Evolutionary conservation across 92 coral and sea anemone genomes (phyloP), one percentile per base, ranked within the genome.

Genomic region (Epizoanthus ramosus): DNA sequence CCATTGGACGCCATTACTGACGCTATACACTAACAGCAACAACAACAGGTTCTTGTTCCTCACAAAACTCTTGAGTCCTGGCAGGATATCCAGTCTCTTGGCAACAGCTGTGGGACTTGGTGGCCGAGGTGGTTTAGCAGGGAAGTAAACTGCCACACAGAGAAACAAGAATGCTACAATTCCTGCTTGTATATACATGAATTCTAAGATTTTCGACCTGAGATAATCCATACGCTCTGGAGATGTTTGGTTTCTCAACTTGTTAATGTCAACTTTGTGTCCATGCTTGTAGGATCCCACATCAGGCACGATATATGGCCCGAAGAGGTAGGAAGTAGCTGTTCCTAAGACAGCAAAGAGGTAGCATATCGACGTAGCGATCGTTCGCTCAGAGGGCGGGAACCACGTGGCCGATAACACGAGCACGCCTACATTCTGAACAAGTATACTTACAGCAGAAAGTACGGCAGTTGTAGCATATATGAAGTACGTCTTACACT

Each of bases 401-500:
- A 86, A 86, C 89, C 89, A 86, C 9, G 89, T 86, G 45, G 89
- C 83, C n/a, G 89, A 86, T 61, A 86, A 50, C 39, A 72, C 68
- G 25, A 84, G 66, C 23, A 84, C 35, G 39, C 85, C 81, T 45
- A 84, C 85, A 79, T 57, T 45, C 43, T 74, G 80, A 7, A 83
- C 57, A n/a, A 63, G 65, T 7, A 65, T 13, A 33, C 50, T 56
- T 50, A 57, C 80, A 74, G 24, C 28, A 1, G 80, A 1, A 28
- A 31, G 22, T 31, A 53, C n/a, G 52, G 58, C 57, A 17, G 80
- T 74, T 17, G 80, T 74, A 10, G 39, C 15, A 28, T 74, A 74
- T 28, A 74, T 74, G 16, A 74, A 23, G 19, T 23, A 56, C 3
- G 18, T 8, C 66, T 18, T 74, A 35, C 80, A 74, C 25, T 74